Evolutionary conservation across 2,113 vertebrate genomes (phyloP), one percentile per base, ranked within the genome.

Genomic region (Lepus americanus): DNA sequence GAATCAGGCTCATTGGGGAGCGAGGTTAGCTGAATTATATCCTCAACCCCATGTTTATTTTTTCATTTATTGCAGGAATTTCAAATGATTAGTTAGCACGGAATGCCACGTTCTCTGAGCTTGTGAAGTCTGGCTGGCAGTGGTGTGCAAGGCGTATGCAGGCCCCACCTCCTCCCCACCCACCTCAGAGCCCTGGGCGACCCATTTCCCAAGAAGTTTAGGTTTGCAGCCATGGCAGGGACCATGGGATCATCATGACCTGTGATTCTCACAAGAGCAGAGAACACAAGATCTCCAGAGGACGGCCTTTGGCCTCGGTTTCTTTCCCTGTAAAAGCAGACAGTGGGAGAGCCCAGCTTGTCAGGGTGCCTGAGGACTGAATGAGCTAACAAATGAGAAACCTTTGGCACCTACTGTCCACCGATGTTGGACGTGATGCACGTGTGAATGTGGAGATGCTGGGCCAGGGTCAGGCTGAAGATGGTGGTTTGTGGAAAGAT

Each of bases 41-140:
- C 72, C 86, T 97, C 63, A 39, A 44, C 94, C 92, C 61, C 59
- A 82, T 97, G 95, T 79, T 96, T 97, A 86, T 96, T 97, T 97
- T 97, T 96, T 95, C 96, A 94, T 96, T 84, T 96, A 89, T 97
- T 63, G 91, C 69, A 97, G 77, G 88, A 81, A 95, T 97, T 95
- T 94, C 84, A 95, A 66, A 95, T 96, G 97, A 96, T 96, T 53
- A 90, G 96, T 93, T 95, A 96, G 95, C 90, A 3, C 74, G 76
- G 80, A 89, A 92, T 63, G 66, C 92, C 59, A 63, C 94, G n/a
- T 84, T 79, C 85, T 94, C 83, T 44, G 70, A 89, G 96, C 85
- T 66, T 93, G 72, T 55, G 93, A 94, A 92, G 31, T 33, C 22
- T 39, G 59, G 39, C 5, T 78, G 61, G 91, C 76, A 5, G 55